Base-by-base conservation (phyloP, 1,140 invertebrate species). In the Leguminivora glycinivorella region DNA sequence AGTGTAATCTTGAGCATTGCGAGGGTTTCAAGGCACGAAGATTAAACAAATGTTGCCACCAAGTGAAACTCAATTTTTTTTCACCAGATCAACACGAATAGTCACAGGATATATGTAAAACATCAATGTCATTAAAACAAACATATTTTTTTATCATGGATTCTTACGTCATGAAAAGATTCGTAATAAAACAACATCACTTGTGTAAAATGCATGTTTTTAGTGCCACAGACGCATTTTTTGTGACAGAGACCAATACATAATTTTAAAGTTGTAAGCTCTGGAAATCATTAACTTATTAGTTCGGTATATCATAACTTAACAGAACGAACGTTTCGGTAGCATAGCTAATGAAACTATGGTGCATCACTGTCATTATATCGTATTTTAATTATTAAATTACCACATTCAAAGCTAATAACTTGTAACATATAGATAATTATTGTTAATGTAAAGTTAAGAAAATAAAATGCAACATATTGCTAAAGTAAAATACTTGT, bases 231-330 rank as follows among this genome's bases (percentile, higher is more conserved):
- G 19, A 29, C n/a, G 22, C 25, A 31, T 29, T 31, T 63, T 5
- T 63, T 63, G 58, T 63, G 58, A 63, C 58, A 31, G 26, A 63
- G 25, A 63, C 26, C 58, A 31, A 29, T 63, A 63, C 29, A 63
- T 58, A 25, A 10, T 34, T 34, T 34, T 38, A 14, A 24, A 25
- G 22, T 63, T 63, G 31, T 17, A 63, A 63, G 58, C 58, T 63
- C 14, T 63, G 0, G 14, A 29, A 60, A 58, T 12, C 14, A 29
- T 63, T 34, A 63, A 34, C 14, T 29, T 63, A 60, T 63, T 63
- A 63, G 29, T 34, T 34, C 26, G 26, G 58, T 63, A 63, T 63
- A 63, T 63, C 26, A 63, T 63, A 63, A 63, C 26, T 63, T 31
- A 26, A 25, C 5, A 17, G 43, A 47, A 56, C 17, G 10, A 56